Base-by-base conservation (phyloP, 2,797 vertebrate genomes). In the Anisognathus igniventris region DNA sequence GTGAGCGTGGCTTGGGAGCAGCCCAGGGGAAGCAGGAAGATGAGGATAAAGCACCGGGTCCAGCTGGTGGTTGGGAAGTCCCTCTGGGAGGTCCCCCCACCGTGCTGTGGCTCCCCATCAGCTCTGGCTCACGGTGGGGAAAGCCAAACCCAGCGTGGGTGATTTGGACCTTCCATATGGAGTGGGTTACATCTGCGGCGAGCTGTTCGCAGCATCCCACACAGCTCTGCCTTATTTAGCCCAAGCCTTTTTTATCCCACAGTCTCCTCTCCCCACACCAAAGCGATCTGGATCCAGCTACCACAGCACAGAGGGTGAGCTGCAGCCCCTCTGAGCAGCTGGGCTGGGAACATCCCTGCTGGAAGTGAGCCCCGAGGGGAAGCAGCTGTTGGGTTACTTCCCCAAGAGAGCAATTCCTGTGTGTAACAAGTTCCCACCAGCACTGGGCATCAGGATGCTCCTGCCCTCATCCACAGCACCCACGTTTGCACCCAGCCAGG, bases 211-310 rank as follows among this genome's bases (percentile, higher is more conserved):
- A 90, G 85, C 93, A 82, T 76, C 95, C 93, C 93, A 92, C 90
- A 1, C 90, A 66, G 93, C 92, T 51, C 47, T 85, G 53, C 95
- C 87, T 89, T 27, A 87, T 96, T 95, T 92, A 96, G 90, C 75
- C 74, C 10, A 0, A 47, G 23, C 78, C 58, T 4, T 62, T 76
- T 90, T 93, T 93, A 87, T 79, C 87, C 68, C 47, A 21, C 6
- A 2, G 64, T 35, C 81, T 85, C 71, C 78, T 91, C 71, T 90
- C 75, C 60, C 64, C 77, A 70, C 88, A 83, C 42, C 66, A 50
- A 68, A 3, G n/a, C 31, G 8, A 8, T 8, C 84, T 48, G 13
- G 3, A 23, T 17, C 31, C 56, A 57, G 68, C 25, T 33, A 13
- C 33, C 2, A 1, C 0, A 1, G 73, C 85, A 28, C 77, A 23